These are phyloP conservation scores for Donacobius atricapilla DNA, from an alignment of 2,113 vertebrate species.

Conservation along the genomic window DNA sequence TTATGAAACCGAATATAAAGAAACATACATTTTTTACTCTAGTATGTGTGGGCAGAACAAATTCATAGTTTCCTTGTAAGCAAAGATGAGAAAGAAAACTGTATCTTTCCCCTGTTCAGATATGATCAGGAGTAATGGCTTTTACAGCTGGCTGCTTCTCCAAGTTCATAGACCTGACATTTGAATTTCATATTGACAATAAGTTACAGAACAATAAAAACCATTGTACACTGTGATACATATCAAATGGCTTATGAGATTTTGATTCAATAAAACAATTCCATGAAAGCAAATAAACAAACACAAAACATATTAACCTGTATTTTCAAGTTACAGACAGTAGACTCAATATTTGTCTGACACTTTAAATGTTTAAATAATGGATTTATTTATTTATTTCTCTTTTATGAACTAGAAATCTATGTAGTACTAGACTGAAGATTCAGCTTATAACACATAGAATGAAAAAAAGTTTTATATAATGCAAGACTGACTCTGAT, in stretches of 20 bases:
- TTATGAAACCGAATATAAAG: not conserved
- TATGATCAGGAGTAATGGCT: not conserved
- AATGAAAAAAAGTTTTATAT: not conserved
- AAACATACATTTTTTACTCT: not conserved
- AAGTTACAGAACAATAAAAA: not conserved
- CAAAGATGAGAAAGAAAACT: not conserved
- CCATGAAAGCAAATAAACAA: not conserved
- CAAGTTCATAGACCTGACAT: not conserved
- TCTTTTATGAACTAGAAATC: not conserved
- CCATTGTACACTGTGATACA: not conserved
- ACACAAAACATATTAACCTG: not conserved
- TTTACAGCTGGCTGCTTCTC: not conserved
- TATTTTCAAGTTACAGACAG: not conserved
- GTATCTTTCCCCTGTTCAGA: not conserved
- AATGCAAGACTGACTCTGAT: not conserved
- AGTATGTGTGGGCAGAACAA: not conserved
- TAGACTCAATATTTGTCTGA: not conserved
- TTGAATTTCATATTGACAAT: not conserved
- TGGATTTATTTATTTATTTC: not conserved
- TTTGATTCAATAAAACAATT: not conserved
- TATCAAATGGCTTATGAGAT: not conserved
- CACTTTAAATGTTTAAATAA: not conserved
- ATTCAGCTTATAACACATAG: not conserved
- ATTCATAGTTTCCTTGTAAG: not conserved
- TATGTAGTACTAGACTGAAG: not conserved